Conservation (phyloP, 1,140 invertebrate genomes). For the Argopecten irradians region DNA sequence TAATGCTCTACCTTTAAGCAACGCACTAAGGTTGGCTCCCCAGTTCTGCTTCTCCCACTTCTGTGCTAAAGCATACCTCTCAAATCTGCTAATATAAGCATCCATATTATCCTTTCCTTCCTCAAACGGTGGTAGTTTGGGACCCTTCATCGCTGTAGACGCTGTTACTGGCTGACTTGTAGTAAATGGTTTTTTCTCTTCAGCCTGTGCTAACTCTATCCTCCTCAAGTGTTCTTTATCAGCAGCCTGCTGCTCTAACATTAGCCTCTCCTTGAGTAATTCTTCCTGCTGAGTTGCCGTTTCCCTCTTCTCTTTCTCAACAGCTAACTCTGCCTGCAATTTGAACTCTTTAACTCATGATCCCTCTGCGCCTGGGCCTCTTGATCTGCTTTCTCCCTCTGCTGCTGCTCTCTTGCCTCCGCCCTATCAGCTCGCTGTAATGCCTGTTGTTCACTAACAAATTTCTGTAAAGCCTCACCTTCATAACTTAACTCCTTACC, state of each 20-base stretch:
- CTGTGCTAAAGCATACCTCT: conserved; percentile 39
- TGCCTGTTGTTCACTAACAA: conserved; percentile 29
- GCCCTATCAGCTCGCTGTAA: not conserved
- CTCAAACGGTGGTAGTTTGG: no score
- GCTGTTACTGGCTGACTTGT: conserved; percentile 18
- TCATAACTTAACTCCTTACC: not conserved
- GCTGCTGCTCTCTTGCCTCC: not conserved
- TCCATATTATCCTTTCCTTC: no score
- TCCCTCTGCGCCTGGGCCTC: not conserved
- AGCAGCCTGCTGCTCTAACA: not conserved
- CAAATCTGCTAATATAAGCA: conserved; percentile 43
- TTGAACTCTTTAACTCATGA: not conserved
- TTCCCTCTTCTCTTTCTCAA: not conserved
- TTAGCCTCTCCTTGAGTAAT: not conserved
- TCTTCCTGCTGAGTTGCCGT: not conserved
- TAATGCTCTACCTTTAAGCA: conserved; percentile 47
- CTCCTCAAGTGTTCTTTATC: not conserved
- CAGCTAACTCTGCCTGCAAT: not conserved
- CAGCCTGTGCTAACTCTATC: not conserved
- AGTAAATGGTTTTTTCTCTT: not conserved
- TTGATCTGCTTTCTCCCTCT: not conserved
- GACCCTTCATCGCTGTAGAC: no score
- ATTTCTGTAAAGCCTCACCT: conserved; percentile 11
- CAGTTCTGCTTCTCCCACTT: conserved; percentile 32
- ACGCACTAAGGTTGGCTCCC: conserved; percentile 41